A percentile compares a stretch with the other conserved stretches of the same genome.
Evolutionary conservation across 30 jellyfish, hydroid and myxozoan genomes (phyloP).

Genomic region (Turritopsis dohrnii): DNA sequence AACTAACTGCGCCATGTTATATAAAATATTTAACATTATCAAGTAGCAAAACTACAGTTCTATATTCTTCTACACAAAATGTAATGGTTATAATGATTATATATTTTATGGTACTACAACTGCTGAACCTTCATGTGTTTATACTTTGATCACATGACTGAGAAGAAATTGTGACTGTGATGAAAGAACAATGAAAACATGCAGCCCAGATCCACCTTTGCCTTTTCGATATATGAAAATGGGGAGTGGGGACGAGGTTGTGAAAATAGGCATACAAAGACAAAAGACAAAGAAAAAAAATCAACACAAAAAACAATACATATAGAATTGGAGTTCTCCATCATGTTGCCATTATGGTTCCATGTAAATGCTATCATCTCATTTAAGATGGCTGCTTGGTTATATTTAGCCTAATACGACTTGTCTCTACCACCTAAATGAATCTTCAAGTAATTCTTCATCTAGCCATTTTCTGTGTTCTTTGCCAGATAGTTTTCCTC

Average conservation of each 20-base stretch:
- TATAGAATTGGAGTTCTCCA: not conserved
- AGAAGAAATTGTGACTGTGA: too few species aligned
- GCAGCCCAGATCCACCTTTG: too few species aligned
- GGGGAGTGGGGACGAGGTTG: not conserved
- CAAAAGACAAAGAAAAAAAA: not conserved
- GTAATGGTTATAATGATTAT: too few species aligned
- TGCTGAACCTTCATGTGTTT: too few species aligned
- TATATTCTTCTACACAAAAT: not conserved
- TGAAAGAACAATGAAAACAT: too few species aligned
- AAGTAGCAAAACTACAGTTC: not conserved
- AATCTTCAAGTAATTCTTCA: not conserved
- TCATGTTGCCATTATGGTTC: not conserved
- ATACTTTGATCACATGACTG: too few species aligned
- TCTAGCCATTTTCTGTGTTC: not conserved
- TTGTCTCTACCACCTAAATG: slow-evolving; percentile 11
- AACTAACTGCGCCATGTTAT: not conserved
- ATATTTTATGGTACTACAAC: too few species aligned
- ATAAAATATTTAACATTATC: not conserved
- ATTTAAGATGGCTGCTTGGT: not conserved
- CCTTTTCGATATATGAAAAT: too few species aligned
- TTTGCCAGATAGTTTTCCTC: not conserved
- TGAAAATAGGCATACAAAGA: not conserved
- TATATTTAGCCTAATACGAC: too few species aligned
- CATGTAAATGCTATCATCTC: too few species aligned
- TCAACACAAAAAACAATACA: not conserved